Percentiles rank a stretch among this genome's conserved stretches.
Evolutionary conservation across 2,113 vertebrate genomes (phyloP).

Genomic region (Irena cyanogastra): DNA sequence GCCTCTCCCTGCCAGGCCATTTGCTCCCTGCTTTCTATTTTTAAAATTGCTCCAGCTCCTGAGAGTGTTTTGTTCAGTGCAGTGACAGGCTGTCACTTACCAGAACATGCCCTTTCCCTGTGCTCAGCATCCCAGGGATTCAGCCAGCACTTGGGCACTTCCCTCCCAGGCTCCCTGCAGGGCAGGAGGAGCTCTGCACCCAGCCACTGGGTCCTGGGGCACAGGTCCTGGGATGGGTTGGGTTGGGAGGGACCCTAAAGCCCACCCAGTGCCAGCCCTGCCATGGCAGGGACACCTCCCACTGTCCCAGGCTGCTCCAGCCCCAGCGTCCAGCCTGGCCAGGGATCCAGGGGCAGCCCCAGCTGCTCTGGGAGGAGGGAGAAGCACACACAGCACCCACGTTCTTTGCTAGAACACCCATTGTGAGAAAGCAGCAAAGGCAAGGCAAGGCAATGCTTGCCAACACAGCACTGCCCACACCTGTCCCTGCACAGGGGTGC

Average conservation of each 20-base stretch:
- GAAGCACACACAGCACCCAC: neutral
- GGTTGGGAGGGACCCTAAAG: neutral
- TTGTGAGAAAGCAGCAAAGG: neutral
- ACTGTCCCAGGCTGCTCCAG: neutral
- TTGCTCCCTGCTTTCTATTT: slow-evolving; percentile 1
- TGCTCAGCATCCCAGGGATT: neutral
- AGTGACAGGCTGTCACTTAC: neutral
- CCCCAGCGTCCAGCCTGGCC: neutral
- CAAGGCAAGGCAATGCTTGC: neutral
- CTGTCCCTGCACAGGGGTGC: neutral
- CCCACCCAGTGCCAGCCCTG: neutral
- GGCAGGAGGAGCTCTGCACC: neutral
- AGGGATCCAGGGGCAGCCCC: neutral
- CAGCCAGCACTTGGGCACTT: neutral
- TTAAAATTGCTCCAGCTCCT: neutral
- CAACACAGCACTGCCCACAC: accelerated
- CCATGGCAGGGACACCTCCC: neutral
- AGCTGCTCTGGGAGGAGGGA: neutral
- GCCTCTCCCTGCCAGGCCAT: slow-evolving; percentile 1
- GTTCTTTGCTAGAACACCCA: neutral
- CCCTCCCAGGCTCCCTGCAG: neutral
- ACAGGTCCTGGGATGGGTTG: accelerated
- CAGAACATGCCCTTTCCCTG: neutral
- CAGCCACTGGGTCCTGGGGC: accelerated
- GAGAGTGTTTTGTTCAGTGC: neutral